Base-by-base conservation (phyloP, 2,888 invertebrate species). In the Mythimna pallens region DNA sequence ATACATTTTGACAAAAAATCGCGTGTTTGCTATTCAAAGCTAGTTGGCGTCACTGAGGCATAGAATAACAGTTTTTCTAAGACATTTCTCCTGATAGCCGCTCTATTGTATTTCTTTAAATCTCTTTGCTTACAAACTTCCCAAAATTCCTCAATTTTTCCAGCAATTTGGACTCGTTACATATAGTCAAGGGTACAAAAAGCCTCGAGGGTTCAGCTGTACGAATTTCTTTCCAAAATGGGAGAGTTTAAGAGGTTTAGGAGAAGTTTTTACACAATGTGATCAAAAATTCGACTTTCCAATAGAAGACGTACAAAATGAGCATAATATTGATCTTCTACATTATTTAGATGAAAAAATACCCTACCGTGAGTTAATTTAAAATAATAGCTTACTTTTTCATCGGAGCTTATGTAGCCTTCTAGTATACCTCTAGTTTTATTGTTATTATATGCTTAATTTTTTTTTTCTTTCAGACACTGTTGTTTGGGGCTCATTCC, bases 401-500 rank as follows among this genome's bases (percentile, higher is more conserved):
- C 14, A 36, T 25, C 25, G 20, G 22, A 9, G 9, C 22, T 30
- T 10, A 17, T 12, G n/a, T 17, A 66, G 17, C 1, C 34, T n/a
- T n/a, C 57, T 34, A 57, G 30, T 30, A 58, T 2, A 14, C 9
- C 14, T 14, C 22, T 61, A 62, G 17, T 40, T 17, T 22, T 62
- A 9, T 17, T 40, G 22, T 14, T 17, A 17, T 43, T 62, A 22
- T 9, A 47, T 62, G 6, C 3, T 20, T 9, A 62, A 12, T 62
- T 25, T 62, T 47, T 1, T 54, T 61, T 30, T 20, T 30, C 0
- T 82, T 82, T 40, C 86, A 95, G 95, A 86, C 76, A 88, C 88
- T 9, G 86, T 89, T 2, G 79, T 93, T 20, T 96, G 95, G 95
- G 90, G 89, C 17, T 95, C 96, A 0, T 96, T 95, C 82, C 96